A percentile compares a stretch with the other conserved stretches of the same genome.
Conservation (phyloP, 2,888 invertebrate species). For the Deroplatys truncata region DNA sequence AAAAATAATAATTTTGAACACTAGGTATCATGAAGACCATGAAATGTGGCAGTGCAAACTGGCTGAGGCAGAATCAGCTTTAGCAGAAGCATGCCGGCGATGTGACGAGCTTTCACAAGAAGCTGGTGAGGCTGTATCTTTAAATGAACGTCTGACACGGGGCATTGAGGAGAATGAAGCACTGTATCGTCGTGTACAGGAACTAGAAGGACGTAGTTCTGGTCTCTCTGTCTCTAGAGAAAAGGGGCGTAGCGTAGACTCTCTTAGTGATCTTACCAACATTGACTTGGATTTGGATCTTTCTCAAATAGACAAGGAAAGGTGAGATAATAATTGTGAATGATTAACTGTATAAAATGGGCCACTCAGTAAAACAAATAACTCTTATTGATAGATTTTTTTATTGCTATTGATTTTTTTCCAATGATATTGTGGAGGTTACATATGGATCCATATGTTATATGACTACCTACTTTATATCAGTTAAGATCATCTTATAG, state of each 20-base stretch:
- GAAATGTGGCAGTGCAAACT: slow-evolving; percentile 60
- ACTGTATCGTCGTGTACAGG: slow-evolving; percentile 66
- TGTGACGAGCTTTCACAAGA: slow-evolving; percentile 57
- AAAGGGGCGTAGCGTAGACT: slow-evolving; percentile 62
- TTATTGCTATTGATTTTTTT: background rate
- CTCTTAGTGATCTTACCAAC: slow-evolving; percentile 75
- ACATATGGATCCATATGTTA: no score
- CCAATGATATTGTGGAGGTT: no score
- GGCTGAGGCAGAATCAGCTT: slow-evolving; percentile 60
- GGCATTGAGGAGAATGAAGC: slow-evolving; percentile 75
- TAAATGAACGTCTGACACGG: slow-evolving; percentile 62
- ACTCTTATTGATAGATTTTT: background rate
- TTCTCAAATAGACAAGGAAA: slow-evolving; percentile 66
- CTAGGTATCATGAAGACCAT: slow-evolving; percentile 49
- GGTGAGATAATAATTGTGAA: slow-evolving; percentile 30
- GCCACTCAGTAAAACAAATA: background rate
- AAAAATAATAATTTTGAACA: no score
- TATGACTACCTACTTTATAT: no score
- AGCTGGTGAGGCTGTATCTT: slow-evolving; percentile 37
- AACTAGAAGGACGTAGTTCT: slow-evolving; percentile 58
- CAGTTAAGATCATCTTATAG: no score
- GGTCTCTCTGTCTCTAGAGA: slow-evolving; percentile 53
- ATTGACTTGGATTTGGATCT: slow-evolving; percentile 72
- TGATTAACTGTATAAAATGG: background rate
- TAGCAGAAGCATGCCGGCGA: slow-evolving; percentile 63